Evolutionary conservation across 2,888 invertebrate species (phyloP).

Genomic region (Amitus sp.): DNA sequence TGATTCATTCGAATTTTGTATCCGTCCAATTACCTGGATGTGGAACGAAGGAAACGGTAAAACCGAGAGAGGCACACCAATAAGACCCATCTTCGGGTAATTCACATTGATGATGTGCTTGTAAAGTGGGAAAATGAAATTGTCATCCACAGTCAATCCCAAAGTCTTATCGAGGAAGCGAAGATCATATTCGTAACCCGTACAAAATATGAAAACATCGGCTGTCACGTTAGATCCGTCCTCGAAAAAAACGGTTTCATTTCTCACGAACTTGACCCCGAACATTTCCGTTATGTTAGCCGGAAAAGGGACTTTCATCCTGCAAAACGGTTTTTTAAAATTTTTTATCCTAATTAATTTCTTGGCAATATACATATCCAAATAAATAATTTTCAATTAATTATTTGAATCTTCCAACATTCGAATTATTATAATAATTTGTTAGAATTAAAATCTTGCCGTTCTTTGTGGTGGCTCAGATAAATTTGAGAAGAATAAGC

Average conservation of each 20-base stretch:
- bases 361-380: neutral
- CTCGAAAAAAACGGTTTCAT: slow-evolving; percentile 69
- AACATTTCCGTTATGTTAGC: slow-evolving; percentile 69
- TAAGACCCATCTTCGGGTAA: slow-evolving; percentile 79
- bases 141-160: slow-evolving; percentile 71
- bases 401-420: neutral
- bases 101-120: slow-evolving; percentile 81
- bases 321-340: neutral
- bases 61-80: slow-evolving; percentile 77
- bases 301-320: slow-evolving; percentile 46
- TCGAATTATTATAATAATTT: neutral
- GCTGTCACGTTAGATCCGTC: slow-evolving; percentile 72
- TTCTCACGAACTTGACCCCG: slow-evolving; percentile 67
- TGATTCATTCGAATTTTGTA: no score
- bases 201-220: slow-evolving; percentile 78
- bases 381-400: neutral
- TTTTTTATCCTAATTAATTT: neutral
- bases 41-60: slow-evolving; percentile 78
- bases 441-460: slow-evolving; percentile 44
- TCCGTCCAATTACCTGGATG: slow-evolving; percentile 77
- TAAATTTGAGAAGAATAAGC: slow-evolving; percentile 67
- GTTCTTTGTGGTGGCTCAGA: slow-evolving; percentile 69
- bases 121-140: slow-evolving; percentile 77
- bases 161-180: slow-evolving; percentile 76
- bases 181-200: slow-evolving; percentile 79